Evolutionary conservation across 2,113 vertebrate species (phyloP).

Genomic region (Nycticebus coucang): DNA sequence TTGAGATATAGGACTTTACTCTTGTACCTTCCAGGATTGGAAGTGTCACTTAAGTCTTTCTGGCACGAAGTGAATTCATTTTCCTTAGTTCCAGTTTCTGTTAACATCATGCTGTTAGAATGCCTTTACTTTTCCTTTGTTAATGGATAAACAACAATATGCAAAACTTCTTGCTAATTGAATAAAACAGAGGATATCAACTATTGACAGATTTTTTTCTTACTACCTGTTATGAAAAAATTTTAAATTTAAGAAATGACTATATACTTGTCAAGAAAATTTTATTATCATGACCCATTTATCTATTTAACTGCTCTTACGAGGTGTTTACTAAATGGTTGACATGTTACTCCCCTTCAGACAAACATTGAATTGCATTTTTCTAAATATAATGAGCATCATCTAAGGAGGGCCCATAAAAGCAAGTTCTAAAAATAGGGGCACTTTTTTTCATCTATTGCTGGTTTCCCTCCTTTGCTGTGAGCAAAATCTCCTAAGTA

Average conservation of each 20-base stretch:
- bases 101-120: neutral
- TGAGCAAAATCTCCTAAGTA: neutral
- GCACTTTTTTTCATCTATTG: neutral
- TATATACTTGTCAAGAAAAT: neutral
- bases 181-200: neutral
- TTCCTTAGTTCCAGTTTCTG: neutral
- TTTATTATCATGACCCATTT: neutral
- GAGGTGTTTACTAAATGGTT: neutral
- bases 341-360: neutral
- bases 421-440: neutral
- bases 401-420: neutral
- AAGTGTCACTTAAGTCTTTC: neutral
- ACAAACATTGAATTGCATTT: neutral
- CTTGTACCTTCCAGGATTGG: neutral
- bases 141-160: neutral
- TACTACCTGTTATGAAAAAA: neutral
- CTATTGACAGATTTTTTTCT: neutral
- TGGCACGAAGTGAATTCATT: neutral
- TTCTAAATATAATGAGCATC: neutral
- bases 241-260: constrained; percentile 15
- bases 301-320: neutral
- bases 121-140: neutral
- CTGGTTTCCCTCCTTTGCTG: neutral
- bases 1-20: neutral
- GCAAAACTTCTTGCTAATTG: neutral